These are phyloP conservation scores for Anguilla japonica DNA, from an alignment of 2,113 vertebrate genomes.

Conservation along the genomic window DNA sequence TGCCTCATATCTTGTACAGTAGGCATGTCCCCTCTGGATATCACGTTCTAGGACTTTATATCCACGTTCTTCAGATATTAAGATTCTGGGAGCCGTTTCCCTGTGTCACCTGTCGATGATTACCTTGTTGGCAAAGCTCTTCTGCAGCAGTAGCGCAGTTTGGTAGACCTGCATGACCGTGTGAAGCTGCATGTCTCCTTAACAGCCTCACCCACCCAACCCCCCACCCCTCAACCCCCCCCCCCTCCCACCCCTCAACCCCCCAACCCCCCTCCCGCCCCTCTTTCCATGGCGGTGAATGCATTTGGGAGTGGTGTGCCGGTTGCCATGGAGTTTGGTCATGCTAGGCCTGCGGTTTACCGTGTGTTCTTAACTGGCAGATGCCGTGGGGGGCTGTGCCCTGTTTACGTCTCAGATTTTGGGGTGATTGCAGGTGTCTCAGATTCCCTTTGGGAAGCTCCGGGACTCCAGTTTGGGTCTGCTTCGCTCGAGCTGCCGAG, in stretches of 20 bases:
- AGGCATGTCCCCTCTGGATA: background rate
- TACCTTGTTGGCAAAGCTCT: constrained; percentile 43
- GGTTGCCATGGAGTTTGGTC: background rate
- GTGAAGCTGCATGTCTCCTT: constrained; percentile 29
- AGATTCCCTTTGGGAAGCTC: background rate
- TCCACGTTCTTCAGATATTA: constrained; percentile 12
- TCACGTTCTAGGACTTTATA: background rate
- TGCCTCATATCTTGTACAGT: background rate
- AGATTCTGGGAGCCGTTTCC: constrained; percentile 10
- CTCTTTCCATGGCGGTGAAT: background rate
- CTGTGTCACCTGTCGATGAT: constrained; percentile 26
- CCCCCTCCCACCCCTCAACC: background rate
- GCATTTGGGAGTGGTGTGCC: background rate
- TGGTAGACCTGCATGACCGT: constrained; percentile 29
- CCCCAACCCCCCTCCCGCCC: background rate
- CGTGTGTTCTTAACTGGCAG: background rate
- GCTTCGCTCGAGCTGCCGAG: background rate
- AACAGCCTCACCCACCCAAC: background rate
- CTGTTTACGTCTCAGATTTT: background rate
- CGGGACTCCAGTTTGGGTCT: background rate
- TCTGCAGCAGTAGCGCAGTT: background rate
- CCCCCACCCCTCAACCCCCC: too few species aligned
- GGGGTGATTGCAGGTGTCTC: background rate
- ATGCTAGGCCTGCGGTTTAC: background rate
- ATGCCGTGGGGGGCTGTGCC: background rate